Conservation (phyloP, 2,113 vertebrate genomes). For the Odocoileus virginianus region DNA sequence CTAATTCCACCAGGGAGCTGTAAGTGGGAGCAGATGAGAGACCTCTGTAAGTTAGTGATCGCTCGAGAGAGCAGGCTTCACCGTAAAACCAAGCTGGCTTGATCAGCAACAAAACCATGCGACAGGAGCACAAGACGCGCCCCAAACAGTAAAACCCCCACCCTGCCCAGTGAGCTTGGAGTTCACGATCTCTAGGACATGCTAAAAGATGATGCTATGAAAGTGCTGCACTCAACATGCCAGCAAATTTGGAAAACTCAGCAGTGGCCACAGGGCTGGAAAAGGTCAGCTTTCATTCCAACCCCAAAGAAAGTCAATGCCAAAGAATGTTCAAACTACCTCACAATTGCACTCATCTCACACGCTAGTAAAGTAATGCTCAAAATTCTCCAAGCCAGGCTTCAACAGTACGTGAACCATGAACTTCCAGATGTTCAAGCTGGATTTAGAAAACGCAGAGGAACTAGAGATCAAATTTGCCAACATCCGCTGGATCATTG, state of each 20-base stretch:
- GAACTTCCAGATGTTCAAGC: not conserved
- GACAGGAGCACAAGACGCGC: not conserved
- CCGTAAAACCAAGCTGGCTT: not conserved
- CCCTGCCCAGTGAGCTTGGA: rapidly evolving
- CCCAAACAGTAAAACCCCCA: not conserved
- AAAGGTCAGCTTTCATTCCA: not conserved
- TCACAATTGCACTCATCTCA: not conserved
- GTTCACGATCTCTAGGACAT: rapidly evolving
- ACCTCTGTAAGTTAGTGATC: not conserved
- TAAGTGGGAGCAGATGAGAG: not conserved
- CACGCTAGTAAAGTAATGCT: not conserved
- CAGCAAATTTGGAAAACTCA: not conserved
- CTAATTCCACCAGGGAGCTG: not conserved
- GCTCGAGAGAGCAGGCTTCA: not conserved
- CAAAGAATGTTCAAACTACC: not conserved
- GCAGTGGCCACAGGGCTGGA: not conserved
- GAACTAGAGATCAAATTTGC: not conserved
- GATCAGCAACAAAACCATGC: not conserved
- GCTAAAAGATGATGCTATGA: not conserved
- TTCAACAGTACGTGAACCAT: rapidly evolving
- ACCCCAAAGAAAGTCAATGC: not conserved
- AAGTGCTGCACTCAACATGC: not conserved
- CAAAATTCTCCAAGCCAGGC: not conserved
- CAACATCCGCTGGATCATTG: not conserved
- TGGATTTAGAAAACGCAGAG: not conserved